Conservation (phyloP, 1,140 invertebrate genomes). For the Dendrolimus kikuchii region DNA sequence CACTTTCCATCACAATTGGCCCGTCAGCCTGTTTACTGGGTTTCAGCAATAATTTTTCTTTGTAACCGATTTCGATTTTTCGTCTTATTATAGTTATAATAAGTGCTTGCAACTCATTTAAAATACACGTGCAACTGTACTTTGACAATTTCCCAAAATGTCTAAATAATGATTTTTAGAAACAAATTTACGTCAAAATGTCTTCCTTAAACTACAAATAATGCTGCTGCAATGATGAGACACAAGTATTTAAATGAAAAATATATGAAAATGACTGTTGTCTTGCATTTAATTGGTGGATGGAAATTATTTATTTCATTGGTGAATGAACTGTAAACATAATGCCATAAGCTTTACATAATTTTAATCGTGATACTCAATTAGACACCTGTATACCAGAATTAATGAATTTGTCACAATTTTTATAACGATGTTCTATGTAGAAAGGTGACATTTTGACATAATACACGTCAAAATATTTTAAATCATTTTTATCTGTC, state of each 20-base stretch:
- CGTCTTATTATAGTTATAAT: too few species aligned
- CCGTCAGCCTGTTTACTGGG: too few species aligned
- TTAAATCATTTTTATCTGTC: neutral
- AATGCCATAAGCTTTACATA: slow-evolving; percentile 49
- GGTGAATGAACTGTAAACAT: slow-evolving; percentile 15
- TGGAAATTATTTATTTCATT: slow-evolving; percentile 14
- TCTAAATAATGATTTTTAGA: neutral
- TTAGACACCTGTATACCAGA: slow-evolving; percentile 22
- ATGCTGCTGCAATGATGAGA: slow-evolving; percentile 41
- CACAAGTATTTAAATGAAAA: slow-evolving; percentile 4
- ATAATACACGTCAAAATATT: neutral
- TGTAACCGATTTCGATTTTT: too few species aligned
- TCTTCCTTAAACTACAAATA: slow-evolving; percentile 17
- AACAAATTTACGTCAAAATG: slow-evolving; percentile 8
- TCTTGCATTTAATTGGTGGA: slow-evolving; percentile 59
- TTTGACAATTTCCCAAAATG: too few species aligned
- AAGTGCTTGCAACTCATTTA: too few species aligned
- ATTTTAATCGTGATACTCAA: slow-evolving; percentile 35
- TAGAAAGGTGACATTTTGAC: neutral
- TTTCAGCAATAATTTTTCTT: too few species aligned
- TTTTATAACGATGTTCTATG: slow-evolving; percentile 1
- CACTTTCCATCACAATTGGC: too few species aligned
- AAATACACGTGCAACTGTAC: too few species aligned
- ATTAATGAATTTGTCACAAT: slow-evolving; percentile 30
- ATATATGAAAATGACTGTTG: slow-evolving; percentile 42